These are phyloP conservation scores for Pseudomugil tenellus DNA, from an alignment of 2,797 vertebrate genomes.

Conservation along the genomic window DNA sequence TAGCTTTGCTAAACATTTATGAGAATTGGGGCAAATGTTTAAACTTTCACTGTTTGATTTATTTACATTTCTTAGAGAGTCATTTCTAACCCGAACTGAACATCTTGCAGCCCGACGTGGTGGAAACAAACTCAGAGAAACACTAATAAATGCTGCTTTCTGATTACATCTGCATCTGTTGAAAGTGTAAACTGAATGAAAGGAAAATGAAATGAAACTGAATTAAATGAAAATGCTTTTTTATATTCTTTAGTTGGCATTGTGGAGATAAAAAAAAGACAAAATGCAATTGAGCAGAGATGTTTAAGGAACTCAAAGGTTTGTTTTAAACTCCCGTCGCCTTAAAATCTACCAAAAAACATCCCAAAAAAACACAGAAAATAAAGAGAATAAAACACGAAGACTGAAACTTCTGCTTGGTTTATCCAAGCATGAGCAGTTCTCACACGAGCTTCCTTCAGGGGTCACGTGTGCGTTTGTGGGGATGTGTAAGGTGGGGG, in stretches of 20 bases:
- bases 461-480: slow-evolving; percentile 57
- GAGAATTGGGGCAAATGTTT: not conserved
- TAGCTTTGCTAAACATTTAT: not conserved
- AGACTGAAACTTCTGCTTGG: slow-evolving; percentile 17
- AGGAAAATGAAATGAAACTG: too few species aligned
- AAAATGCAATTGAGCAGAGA: too few species aligned
- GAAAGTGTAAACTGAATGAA: too few species aligned
- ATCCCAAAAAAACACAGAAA: not conserved
- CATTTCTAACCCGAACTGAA: not conserved
- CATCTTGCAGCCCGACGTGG: not conserved
- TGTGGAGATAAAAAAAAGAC: too few species aligned
- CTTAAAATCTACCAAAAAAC: not conserved
- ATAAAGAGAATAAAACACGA: not conserved
- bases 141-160: too few species aligned
- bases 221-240: too few species aligned
- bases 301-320: too few species aligned
- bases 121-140: not conserved
- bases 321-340: not conserved
- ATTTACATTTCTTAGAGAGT: not conserved
- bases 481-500: slow-evolving; percentile 22
- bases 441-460: slow-evolving; percentile 52
- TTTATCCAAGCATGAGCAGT: slow-evolving; percentile 58
- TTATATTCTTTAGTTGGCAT: too few species aligned
- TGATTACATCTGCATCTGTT: too few species aligned
- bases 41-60: not conserved